Conservation (phyloP, 2,888 invertebrate species). For the Lumbricus terrestris region DNA sequence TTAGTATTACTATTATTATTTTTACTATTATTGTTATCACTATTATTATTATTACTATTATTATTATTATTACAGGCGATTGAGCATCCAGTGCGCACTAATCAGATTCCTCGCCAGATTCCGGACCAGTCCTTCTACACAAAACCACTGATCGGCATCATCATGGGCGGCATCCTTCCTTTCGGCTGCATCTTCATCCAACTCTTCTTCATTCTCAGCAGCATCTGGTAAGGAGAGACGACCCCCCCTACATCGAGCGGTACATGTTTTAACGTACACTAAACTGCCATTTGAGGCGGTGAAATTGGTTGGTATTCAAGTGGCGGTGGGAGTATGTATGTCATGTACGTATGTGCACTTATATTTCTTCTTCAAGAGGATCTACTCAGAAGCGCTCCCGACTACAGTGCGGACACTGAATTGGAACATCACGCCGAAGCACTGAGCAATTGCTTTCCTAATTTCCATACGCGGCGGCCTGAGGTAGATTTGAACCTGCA, state of each 20-base stretch:
- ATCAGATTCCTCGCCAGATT: conserved; percentile 97
- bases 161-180: conserved; percentile 97
- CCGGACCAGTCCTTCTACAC: conserved; percentile 97
- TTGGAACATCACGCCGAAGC: too few relatives aligned
- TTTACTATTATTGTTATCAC: too few relatives aligned
- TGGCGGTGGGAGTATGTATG: too few relatives aligned
- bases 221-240: conserved; percentile 82
- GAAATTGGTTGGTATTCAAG: not conserved
- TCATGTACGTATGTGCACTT: too few relatives aligned
- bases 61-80: conserved; percentile 69
- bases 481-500: too few relatives aligned
- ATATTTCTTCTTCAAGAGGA: too few relatives aligned
- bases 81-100: conserved; percentile 95
- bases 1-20: too few relatives aligned
- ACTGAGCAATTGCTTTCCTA: too few relatives aligned
- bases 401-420: too few relatives aligned
- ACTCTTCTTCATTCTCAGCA: conserved; percentile 96
- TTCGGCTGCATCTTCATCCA: conserved; percentile 99
- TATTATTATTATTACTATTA: too few relatives aligned
- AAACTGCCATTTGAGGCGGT: not conserved
- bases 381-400: too few relatives aligned
- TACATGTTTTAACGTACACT: not conserved
- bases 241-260: not conserved
- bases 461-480: too few relatives aligned
- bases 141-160: conserved; percentile 77